Base-by-base conservation (phyloP, 2,797 vertebrate genomes). In the Chrosomus eos region DNA sequence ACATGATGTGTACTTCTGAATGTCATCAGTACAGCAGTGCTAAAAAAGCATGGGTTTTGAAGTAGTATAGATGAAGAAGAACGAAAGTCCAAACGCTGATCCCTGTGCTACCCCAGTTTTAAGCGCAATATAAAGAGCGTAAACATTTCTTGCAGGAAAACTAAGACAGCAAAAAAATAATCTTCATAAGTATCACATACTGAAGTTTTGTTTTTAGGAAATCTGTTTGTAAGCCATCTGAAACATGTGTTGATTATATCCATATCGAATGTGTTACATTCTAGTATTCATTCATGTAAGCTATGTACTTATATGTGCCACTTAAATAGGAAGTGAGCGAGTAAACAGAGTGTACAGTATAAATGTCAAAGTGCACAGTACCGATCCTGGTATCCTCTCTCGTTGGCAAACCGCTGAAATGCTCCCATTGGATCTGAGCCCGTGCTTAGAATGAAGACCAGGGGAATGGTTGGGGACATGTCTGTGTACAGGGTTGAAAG, bases 381-480 rank as follows among this genome's bases (percentile, higher is more conserved):
- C 95, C 94, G 94, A 87, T 97, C 94, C 66, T 95, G 93, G 91
- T 91, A 96, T 0, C 92, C 95, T 28, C 89, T 93, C 31, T 96
- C 95, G 84, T 94, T 96, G 89, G 96, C 95, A 87, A 96, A 97
- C 81, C 95, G 94, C 90, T 96, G 96, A 89, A 97, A 97, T 5
- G 95, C 95, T 0, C 96, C 96, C 96, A 96, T 95, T 45, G 96
- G 95, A 81, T 97, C 96, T 0, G 95, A 97, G 80, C 95, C 96
- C 5, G 96, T 96, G 91, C 95, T 97, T 75, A 97, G 93, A 89
- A 97, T 95, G 88, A 96, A 97, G 36, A 97, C 86, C 85, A 97
- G 91, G 0, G 95, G 95, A 4, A 93, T 96, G 70, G 88, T 94
- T 38, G 88, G 90, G 6, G 96, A 95, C 92, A 95, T 96, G 80